These are phyloP conservation scores for Microtus obscurus DNA, from an alignment of 2,797 vertebrate species.

Conservation along the genomic window DNA sequence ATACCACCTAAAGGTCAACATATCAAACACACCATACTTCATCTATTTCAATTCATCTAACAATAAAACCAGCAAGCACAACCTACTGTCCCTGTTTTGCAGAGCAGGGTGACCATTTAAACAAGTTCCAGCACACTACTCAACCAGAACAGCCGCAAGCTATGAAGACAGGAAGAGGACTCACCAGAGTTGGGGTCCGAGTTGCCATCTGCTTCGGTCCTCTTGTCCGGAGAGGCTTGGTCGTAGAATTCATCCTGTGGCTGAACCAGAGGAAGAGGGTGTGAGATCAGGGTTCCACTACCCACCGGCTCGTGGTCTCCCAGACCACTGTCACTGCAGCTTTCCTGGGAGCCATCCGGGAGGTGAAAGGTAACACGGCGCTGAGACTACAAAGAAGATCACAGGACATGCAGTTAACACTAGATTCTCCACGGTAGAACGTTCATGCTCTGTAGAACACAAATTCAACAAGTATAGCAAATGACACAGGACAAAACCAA, in stretches of 20 bases:
- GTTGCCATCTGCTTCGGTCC: conserved; percentile 99
- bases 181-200: conserved; percentile 99
- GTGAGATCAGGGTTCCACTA: conserved; percentile 98
- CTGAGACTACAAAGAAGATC: conserved; percentile 98
- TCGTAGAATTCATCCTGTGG: conserved; percentile 99
- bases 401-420: conserved; percentile 96
- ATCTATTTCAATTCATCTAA: background rate
- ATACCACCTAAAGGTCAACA: background rate
- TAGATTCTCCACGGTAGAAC: conserved; percentile 88
- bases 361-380: conserved; percentile 99
- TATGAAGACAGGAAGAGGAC: conserved; percentile 77
- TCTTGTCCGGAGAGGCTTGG: conserved; percentile 98
- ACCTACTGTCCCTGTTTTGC: background rate
- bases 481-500: background rate
- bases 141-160: background rate
- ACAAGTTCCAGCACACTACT: background rate
- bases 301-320: conserved; percentile 99
- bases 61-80: background rate
- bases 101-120: background rate
- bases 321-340: conserved; percentile 99
- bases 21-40: conserved; percentile 6
- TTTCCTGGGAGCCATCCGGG: conserved; percentile 99
- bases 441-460: background rate
- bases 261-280: conserved; percentile 99
- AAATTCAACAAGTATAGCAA: conserved; percentile 5